Conservation (phyloP, 2,888 invertebrate genomes). For the Diplolepis rosae region DNA sequence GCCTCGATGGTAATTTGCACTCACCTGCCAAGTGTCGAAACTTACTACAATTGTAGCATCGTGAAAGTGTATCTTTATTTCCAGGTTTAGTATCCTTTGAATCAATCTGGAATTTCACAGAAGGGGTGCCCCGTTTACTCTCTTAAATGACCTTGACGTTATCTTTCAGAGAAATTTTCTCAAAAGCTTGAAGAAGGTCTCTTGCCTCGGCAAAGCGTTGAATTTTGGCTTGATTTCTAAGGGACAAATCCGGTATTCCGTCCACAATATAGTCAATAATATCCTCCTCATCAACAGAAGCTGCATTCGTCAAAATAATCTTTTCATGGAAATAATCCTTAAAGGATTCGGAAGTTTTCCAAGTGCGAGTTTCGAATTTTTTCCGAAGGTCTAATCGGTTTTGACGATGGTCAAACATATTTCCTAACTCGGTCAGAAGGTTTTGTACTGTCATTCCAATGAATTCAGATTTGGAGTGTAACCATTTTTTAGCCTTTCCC, state of each 20-base stretch:
- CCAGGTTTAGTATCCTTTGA: neutral
- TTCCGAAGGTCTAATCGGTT: neutral
- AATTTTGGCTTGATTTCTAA: neutral
- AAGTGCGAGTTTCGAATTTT: neutral
- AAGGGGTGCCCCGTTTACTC: neutral
- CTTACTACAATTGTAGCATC: neutral
- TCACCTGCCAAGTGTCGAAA: neutral
- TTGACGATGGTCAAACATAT: conserved; percentile 1
- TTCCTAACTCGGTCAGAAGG: neutral
- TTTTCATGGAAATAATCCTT: conserved; percentile 10
- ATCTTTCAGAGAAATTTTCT: neutral
- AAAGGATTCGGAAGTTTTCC: conserved; percentile 23
- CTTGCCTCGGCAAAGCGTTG: neutral
- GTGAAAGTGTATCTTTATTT: neutral
- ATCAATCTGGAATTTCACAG: neutral
- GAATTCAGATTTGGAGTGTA: conserved; percentile 46
- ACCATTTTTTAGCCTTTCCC: conserved; percentile 43
- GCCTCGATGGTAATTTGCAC: neutral
- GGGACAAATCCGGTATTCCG: neutral
- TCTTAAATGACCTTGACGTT: neutral
- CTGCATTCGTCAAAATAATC: conserved; percentile 4
- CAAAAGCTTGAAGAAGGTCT: neutral
- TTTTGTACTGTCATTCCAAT: conserved; percentile 22
- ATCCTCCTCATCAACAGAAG: neutral
- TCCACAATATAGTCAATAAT: neutral